These are phyloP conservation scores for Glaucidium brasilianum DNA, from an alignment of 2,113 vertebrate genomes.

Conservation along the genomic window DNA sequence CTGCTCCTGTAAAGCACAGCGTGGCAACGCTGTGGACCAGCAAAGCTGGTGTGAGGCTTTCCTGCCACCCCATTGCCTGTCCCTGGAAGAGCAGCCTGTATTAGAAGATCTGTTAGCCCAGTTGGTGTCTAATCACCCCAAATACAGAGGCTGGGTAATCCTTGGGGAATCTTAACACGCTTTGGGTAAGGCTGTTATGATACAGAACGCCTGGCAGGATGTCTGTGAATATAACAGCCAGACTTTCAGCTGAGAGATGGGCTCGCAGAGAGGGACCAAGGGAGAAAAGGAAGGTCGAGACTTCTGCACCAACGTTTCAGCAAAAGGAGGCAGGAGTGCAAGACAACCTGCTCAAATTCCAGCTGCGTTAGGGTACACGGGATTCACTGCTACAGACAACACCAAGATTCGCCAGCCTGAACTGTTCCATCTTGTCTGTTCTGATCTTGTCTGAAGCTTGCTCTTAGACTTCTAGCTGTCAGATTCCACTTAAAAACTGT, in stretches of 20 bases:
- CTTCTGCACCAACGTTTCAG: neutral
- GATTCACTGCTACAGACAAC: neutral
- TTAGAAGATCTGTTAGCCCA: neutral
- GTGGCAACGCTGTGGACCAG: neutral
- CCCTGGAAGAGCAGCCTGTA: neutral
- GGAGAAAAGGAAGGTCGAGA: neutral
- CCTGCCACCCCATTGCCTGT: accelerated
- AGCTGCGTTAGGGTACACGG: neutral
- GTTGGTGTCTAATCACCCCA: neutral
- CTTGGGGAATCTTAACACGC: accelerated
- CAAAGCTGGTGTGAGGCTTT: neutral
- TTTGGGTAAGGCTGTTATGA: neutral
- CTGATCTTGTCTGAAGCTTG: neutral
- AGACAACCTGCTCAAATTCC: neutral
- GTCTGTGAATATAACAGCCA: neutral
- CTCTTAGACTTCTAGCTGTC: neutral
- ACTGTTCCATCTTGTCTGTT: no score
- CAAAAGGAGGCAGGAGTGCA: neutral
- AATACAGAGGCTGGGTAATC: neutral
- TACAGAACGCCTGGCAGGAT: neutral
- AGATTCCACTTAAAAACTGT: neutral
- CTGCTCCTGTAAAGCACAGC: neutral
- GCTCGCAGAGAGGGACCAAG: neutral
- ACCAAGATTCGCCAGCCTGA: neutral
- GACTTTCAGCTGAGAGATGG: neutral